Conservation (phyloP, 2,113 vertebrate genomes). For the Zapornia atra region DNA sequence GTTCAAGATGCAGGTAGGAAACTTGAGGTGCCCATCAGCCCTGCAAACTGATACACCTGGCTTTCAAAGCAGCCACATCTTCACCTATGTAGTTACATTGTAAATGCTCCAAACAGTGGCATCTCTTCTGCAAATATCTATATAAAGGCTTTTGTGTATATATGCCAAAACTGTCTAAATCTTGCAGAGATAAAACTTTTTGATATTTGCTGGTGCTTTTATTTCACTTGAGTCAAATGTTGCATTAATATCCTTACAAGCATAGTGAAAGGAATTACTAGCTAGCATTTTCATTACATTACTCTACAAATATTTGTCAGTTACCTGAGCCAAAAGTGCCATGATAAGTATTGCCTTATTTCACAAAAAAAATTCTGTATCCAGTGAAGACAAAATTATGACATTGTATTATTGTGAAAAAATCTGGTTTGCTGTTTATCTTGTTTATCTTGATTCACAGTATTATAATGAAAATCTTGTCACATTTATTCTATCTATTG, state of each 20-base stretch:
- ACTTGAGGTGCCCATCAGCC: accelerated
- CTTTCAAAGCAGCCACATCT: background rate
- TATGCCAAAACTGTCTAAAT: background rate
- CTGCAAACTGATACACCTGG: accelerated
- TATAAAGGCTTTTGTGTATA: accelerated
- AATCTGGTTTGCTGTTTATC: background rate
- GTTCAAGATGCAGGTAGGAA: no score
- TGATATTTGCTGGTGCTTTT: background rate
- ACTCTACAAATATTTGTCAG: background rate
- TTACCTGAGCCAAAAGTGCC: background rate
- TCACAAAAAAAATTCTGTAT: no score
- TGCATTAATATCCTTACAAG: background rate
- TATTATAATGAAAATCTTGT: background rate
- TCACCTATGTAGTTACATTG: accelerated
- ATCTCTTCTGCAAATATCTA: background rate
- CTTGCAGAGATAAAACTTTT: background rate
- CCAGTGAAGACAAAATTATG: no score
- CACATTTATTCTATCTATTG: background rate
- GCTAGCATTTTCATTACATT: background rate
- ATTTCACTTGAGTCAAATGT: background rate
- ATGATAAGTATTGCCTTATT: accelerated
- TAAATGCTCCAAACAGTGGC: background rate
- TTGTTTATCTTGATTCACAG: background rate
- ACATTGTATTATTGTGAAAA: background rate
- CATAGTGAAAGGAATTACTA: background rate